These are phyloP conservation scores for Eupithecia centaureata DNA, from an alignment of 2,888 invertebrate species.

Conservation along the genomic window DNA sequence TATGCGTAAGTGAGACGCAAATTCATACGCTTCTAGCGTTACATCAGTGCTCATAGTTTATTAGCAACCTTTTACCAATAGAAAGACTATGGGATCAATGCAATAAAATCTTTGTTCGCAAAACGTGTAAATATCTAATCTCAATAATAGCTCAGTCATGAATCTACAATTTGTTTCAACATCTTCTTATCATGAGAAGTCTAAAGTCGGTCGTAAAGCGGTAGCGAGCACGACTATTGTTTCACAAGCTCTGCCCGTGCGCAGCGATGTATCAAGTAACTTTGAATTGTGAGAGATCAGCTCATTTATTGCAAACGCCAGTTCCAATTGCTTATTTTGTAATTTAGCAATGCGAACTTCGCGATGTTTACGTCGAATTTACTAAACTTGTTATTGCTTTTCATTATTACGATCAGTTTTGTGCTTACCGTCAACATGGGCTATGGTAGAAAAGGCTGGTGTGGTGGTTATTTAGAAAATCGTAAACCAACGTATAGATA, in stretches of 20 bases:
- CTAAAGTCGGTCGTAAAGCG: conserved; percentile 50
- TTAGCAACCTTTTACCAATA: not conserved
- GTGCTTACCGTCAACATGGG: conserved; percentile 32
- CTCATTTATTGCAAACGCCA: conserved; percentile 48
- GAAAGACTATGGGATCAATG: not conserved
- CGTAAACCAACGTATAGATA: conserved; percentile 26
- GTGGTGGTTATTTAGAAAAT: conserved; percentile 25
- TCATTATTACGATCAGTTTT: conserved; percentile 28
- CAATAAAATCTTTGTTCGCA: conserved; percentile 9
- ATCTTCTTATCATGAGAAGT: conserved; percentile 56
- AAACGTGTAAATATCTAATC: conserved; percentile 27
- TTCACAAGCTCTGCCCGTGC: conserved; percentile 55
- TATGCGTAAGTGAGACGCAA: not conserved
- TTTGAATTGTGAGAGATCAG: conserved; percentile 53
- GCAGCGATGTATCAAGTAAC: conserved; percentile 52
- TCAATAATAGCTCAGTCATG: conserved; percentile 39
- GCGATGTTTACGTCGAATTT: conserved; percentile 22
- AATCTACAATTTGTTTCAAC: conserved; percentile 56
- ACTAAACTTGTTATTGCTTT: conserved; percentile 14
- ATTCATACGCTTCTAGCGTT: not conserved
- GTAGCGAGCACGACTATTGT: conserved; percentile 54
- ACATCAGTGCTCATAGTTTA: not conserved
- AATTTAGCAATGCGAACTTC: conserved; percentile 33
- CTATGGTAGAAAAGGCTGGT: conserved; percentile 16
- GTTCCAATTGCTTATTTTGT: conserved; percentile 32